These are phyloP conservation scores for Drosophila equinoxialis DNA, from an alignment of 1,140 invertebrate genomes.

Conservation along the genomic window DNA sequence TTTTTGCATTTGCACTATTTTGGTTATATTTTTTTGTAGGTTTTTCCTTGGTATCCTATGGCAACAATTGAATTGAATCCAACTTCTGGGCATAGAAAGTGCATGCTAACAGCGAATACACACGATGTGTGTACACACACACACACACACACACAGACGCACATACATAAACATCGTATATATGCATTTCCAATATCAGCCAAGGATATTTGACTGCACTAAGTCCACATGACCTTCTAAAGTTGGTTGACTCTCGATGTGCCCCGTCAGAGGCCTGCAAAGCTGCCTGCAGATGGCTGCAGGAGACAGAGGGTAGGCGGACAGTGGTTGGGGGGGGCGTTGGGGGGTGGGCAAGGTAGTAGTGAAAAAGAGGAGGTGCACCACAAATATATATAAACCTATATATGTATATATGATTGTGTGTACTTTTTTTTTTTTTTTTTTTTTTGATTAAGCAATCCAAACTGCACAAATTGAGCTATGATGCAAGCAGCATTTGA, in stretches of 20 bases:
- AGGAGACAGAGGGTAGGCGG: not conserved
- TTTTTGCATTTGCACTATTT: not conserved
- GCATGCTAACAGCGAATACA: conserved; percentile 44
- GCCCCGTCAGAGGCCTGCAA: conserved; percentile 44
- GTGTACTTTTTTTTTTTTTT: conserved; percentile 14
- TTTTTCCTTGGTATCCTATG: conserved; percentile 23
- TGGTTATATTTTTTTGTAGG: not conserved
- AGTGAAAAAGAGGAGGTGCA: conserved; percentile 8
- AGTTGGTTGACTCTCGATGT: conserved; percentile 77
- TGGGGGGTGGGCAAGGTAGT: not conserved
- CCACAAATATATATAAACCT: not conserved
- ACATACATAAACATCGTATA: conserved; percentile 23
- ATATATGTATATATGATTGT: not conserved
- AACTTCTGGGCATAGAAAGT: conserved; percentile 39
- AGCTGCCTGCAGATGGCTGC: conserved; percentile 8
- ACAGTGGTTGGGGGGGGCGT: not conserved
- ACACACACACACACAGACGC: conserved; percentile 30
- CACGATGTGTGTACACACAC: conserved; percentile 34
- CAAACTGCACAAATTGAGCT: conserved; percentile 27
- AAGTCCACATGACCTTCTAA: conserved; percentile 80
- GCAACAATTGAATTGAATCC: conserved; percentile 28
- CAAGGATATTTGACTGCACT: conserved; percentile 78
- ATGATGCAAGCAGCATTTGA: conserved; percentile 25
- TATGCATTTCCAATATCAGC: conserved; percentile 71
- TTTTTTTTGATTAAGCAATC: conserved; percentile 35